A percentile compares a stretch with the other conserved stretches of the same genome.
These are phyloP conservation scores for Sinonovacula constricta DNA, from an alignment of 1,140 invertebrate genomes.

Conservation along the genomic window DNA sequence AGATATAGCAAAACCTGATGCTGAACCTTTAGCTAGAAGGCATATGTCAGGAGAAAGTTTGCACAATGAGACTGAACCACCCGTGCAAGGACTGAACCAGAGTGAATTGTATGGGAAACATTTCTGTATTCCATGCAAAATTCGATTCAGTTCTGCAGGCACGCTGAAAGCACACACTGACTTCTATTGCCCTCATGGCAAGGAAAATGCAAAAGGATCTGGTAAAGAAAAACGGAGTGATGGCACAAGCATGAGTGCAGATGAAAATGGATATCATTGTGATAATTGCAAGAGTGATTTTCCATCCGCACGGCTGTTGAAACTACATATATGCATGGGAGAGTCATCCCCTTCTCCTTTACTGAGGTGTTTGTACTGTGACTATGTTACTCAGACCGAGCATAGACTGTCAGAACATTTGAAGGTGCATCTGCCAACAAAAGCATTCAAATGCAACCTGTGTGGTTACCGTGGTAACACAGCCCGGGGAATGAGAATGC, in stretches of 20 bases:
- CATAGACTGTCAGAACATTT: constrained; percentile 74
- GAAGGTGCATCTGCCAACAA: constrained; percentile 74
- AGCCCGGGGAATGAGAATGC: constrained; percentile 97
- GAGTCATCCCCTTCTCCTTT: constrained; percentile 64
- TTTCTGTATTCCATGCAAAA: constrained; percentile 92
- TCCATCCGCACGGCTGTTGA: constrained; percentile 75
- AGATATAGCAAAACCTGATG: background rate
- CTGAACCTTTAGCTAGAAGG: background rate
- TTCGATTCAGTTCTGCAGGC: constrained; percentile 95
- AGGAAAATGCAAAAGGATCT: constrained; percentile 66
- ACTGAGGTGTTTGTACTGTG: constrained; percentile 90
- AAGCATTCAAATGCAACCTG: constrained; percentile 94
- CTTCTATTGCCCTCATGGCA: constrained; percentile 88
- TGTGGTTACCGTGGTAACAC: constrained; percentile 98
- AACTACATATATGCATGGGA: constrained; percentile 77
- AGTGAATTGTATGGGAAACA: constrained; percentile 63
- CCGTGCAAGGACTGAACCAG: too few species aligned
- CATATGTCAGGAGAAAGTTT: background rate
- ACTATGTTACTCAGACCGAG: constrained; percentile 79
- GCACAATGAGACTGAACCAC: background rate
- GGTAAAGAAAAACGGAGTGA: constrained; percentile 52
- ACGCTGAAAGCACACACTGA: constrained; percentile 96
- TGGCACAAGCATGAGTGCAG: constrained; percentile 10
- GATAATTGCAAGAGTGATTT: constrained; percentile 77
- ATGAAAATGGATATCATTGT: constrained; percentile 71